Base-by-base conservation (phyloP, 2,888 invertebrate species). In the Aspidiotus rigidus region DNA sequence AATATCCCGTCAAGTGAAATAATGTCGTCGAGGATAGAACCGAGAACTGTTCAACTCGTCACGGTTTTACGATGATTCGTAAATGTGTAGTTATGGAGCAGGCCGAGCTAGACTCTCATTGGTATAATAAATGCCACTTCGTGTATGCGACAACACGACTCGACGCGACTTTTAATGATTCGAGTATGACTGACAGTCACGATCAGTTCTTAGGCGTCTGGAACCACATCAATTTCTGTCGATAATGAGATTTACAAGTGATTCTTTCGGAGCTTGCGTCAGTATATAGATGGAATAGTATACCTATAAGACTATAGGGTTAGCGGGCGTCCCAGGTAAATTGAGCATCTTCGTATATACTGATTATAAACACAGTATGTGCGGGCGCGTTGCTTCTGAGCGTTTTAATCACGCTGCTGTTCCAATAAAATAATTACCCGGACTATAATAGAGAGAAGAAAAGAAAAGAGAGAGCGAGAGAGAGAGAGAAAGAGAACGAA, bases 121-220 rank as follows among this genome's bases (percentile, higher is more conserved):
- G 28, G 28, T 28, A 28, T 28, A 28, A 28, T 28, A 28, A 28
- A 28, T 28, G 28, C 28, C 28, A 28, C 28, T 28, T 28, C 28
- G 28, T 28, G 28, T 28, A 28, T 28, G 28, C 28, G 28, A 28
- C 28, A 28, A 28, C 28, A 28, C 28, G 28, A 28, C 28, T 28
- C 28, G 28, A 28, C 28, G 28, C 28, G 28, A 28, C 28, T 28
- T 28, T 28, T 28, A 28, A 11, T n/a, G 53, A 53, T 53, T 53
- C 28, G 2, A 28, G 60, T 40, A 60, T 39, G 60, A 60, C 39
- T 39, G 60, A 60, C 60, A 60, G 39, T 60, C 60, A 60, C 60
- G 60, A 60, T 60, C 60, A n/a, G 39, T 17, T 40, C 39, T 28
- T 17, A 60, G 28, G 39, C 60, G 60, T 60, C 60, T 60, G 39